A percentile compares a stretch with the other conserved stretches of the same genome.
These are phyloP conservation scores for Sialia sialis DNA, from an alignment of 2,113 vertebrate species.

Conservation along the genomic window DNA sequence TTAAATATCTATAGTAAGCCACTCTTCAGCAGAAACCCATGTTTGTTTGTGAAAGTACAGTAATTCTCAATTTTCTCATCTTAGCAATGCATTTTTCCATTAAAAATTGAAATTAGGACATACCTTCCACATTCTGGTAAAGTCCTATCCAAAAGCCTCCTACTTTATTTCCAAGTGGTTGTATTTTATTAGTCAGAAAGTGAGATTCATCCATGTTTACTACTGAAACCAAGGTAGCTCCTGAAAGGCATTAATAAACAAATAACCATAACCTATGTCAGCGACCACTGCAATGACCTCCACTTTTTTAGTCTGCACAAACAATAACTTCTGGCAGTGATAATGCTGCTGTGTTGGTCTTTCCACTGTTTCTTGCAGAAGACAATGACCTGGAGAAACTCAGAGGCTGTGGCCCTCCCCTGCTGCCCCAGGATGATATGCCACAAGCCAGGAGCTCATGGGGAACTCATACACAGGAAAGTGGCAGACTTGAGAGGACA, in stretches of 20 bases:
- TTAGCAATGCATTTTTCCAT: background rate
- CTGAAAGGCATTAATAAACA: conserved; percentile 56
- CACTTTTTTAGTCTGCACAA: background rate
- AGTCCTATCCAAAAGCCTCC: conserved; percentile 88
- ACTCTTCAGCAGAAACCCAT: background rate
- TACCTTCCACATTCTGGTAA: conserved; percentile 82
- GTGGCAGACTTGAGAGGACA: background rate
- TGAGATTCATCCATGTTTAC: conserved; percentile 76
- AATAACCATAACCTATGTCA: background rate
- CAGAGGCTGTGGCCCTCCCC: too few relatives aligned
- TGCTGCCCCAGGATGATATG: background rate
- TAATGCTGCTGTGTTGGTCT: background rate
- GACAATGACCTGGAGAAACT: background rate
- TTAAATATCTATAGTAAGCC: background rate
- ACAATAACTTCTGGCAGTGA: background rate
- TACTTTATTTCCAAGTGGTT: conserved; percentile 77
- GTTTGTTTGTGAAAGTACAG: background rate
- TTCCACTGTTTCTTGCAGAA: background rate
- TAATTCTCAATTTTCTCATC: background rate
- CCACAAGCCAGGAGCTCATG: background rate
- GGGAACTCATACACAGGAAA: accelerated
- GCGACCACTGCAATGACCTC: background rate
- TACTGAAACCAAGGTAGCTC: conserved; percentile 78
- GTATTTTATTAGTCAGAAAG: conserved; percentile 81
- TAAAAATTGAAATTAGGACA: background rate